These are phyloP conservation scores for Laticauda laticaudata DNA, from an alignment of 2,113 vertebrate genomes.

Conservation along the genomic window DNA sequence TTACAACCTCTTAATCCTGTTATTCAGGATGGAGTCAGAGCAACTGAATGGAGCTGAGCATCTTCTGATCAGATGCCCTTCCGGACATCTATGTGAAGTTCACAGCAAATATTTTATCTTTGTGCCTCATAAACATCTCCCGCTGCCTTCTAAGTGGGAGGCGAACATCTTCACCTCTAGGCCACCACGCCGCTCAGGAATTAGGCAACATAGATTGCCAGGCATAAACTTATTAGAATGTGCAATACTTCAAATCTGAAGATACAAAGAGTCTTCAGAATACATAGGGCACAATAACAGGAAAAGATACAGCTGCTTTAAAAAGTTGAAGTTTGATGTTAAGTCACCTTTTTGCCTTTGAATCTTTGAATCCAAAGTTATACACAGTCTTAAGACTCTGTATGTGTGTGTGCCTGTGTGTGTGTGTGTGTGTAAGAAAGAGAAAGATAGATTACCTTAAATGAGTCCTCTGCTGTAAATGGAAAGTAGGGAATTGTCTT, in stretches of 20 bases:
- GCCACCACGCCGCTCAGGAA: neutral
- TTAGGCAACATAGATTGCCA: neutral
- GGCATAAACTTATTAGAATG: neutral
- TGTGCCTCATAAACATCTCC: neutral
- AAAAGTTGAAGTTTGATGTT: neutral
- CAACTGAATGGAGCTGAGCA: neutral
- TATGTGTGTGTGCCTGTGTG: neutral
- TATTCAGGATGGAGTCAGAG: neutral
- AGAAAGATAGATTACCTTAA: conserved; percentile 76
- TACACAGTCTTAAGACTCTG: neutral
- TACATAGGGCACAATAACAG: neutral
- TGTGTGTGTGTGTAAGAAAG: too few species aligned
- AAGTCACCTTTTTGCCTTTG: neutral
- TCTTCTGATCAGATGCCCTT: too few species aligned
- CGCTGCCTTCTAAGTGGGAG: neutral
- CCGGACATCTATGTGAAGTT: neutral
- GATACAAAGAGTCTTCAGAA: neutral
- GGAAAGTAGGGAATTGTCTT: conserved; percentile 85
- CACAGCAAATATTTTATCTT: neutral
- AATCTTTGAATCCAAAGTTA: neutral
- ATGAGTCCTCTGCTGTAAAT: conserved; percentile 81
- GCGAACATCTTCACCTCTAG: neutral
- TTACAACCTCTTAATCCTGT: neutral
- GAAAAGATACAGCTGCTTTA: neutral
- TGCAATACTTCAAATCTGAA: neutral